These are phyloP conservation scores for Stenchaetothrips biformis DNA, from an alignment of 2,888 invertebrate genomes.

Conservation along the genomic window DNA sequence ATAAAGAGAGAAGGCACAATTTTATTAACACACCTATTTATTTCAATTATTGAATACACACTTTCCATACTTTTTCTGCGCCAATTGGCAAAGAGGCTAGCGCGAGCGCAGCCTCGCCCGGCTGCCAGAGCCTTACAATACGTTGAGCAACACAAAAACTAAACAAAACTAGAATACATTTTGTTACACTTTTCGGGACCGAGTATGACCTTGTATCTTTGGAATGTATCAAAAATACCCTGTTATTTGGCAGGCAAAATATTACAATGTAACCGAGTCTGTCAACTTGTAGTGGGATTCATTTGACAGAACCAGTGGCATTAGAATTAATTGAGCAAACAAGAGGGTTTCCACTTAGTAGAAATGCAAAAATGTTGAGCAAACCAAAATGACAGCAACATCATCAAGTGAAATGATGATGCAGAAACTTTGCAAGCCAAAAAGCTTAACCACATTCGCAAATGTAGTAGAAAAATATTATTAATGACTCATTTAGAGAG, in stretches of 20 bases:
- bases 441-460: background rate
- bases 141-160: background rate
- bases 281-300: background rate
- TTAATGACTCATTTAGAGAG: background rate
- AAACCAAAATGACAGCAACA: background rate
- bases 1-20: too few species aligned
- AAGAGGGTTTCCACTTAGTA: background rate
- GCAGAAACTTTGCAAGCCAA: background rate
- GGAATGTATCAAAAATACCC: background rate
- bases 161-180: background rate
- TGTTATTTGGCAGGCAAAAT: background rate
- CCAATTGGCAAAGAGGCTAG: background rate
- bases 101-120: background rate
- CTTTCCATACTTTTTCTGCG: background rate
- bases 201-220: background rate
- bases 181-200: background rate
- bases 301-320: background rate
- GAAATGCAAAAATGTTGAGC: background rate
- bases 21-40: background rate
- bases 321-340: conserved; percentile 3
- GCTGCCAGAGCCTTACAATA: background rate
- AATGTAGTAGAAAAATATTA: background rate
- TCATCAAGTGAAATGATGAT: background rate
- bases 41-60: background rate
- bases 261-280: background rate